These are phyloP conservation scores for Drosophila mercatorum DNA, from an alignment of 2,888 invertebrate species.

Conservation along the genomic window DNA sequence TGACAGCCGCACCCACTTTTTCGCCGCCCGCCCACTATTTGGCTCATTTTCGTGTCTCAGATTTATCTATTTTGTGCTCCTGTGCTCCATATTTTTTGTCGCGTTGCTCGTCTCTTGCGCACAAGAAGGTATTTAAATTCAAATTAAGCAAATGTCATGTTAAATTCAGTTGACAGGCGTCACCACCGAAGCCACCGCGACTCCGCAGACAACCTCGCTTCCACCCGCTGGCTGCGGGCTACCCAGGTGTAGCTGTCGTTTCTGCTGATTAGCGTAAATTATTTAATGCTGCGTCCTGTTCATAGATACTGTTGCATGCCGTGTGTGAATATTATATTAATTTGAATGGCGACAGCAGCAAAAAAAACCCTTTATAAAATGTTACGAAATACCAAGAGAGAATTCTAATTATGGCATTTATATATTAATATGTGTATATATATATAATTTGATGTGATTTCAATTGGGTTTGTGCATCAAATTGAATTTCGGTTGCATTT, in stretches of 20 bases:
- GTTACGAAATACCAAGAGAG: not conserved
- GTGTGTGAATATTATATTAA: conserved; percentile 16
- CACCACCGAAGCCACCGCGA: conserved; percentile 16
- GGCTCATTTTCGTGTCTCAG: conserved; percentile 62
- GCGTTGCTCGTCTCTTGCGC: conserved; percentile 27
- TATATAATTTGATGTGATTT: not conserved
- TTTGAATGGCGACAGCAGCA: not conserved
- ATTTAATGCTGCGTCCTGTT: conserved; percentile 38
- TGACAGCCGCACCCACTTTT: no score
- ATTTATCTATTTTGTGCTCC: conserved; percentile 63
- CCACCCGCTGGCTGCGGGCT: not conserved
- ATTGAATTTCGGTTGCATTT: not conserved
- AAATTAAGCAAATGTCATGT: conserved; percentile 79
- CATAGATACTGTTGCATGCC: not conserved
- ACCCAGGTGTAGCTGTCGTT: conserved; percentile 42
- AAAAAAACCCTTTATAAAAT: not conserved
- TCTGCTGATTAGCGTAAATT: conserved; percentile 61
- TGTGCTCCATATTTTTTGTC: conserved; percentile 21
- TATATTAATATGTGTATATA: no score
- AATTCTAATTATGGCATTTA: not conserved
- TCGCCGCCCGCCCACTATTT: conserved; percentile 21
- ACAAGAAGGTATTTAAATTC: conserved; percentile 75
- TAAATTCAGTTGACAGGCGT: conserved; percentile 66
- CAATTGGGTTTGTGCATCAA: not conserved
- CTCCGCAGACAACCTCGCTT: not conserved